phyloP scores from a whole-genome alignment of 2,888 invertebrate genomes.

The Rhabditophanes sp. region DNA sequence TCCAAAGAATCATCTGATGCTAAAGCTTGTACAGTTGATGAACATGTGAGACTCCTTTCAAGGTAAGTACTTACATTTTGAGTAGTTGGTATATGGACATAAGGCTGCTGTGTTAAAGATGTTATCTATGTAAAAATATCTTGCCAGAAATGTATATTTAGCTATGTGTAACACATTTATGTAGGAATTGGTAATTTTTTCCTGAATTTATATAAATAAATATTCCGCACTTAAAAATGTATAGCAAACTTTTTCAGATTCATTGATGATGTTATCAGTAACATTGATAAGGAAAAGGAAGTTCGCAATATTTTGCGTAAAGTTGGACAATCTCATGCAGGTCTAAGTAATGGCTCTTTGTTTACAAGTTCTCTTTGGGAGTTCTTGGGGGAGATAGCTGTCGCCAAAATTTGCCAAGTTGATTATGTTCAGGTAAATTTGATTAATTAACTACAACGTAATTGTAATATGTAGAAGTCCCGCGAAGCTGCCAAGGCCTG shows the following conservation, averaged over 20 bases:
- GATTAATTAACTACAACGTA: slow-evolving; percentile 4
- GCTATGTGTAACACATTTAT: too few relatives aligned
- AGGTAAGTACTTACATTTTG: slow-evolving; percentile 17
- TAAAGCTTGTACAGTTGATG: slow-evolving; percentile 31
- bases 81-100: too few relatives aligned
- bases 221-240: slow-evolving; percentile 2
- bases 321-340: slow-evolving; percentile 17
- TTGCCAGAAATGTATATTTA: too few relatives aligned
- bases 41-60: slow-evolving; percentile 27
- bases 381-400: slow-evolving; percentile 37
- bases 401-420: slow-evolving; percentile 27
- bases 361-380: slow-evolving; percentile 24
- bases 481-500: slow-evolving; percentile 39
- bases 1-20: slow-evolving; percentile 30
- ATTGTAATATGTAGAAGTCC: slow-evolving; percentile 21
- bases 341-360: not conserved
- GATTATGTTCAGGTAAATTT: slow-evolving; percentile 16
- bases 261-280: slow-evolving; percentile 33
- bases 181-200: too few relatives aligned
- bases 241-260: slow-evolving; percentile 19
- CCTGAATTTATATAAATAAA: slow-evolving; percentile 1
- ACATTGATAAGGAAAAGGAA: slow-evolving; percentile 30
- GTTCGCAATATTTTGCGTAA: slow-evolving; percentile 15
- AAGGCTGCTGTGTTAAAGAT: too few relatives aligned
- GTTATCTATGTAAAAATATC: too few relatives aligned